These are phyloP conservation scores for Zhengitettix transpicula DNA, from an alignment of 2,888 invertebrate genomes.

Conservation along the genomic window DNA sequence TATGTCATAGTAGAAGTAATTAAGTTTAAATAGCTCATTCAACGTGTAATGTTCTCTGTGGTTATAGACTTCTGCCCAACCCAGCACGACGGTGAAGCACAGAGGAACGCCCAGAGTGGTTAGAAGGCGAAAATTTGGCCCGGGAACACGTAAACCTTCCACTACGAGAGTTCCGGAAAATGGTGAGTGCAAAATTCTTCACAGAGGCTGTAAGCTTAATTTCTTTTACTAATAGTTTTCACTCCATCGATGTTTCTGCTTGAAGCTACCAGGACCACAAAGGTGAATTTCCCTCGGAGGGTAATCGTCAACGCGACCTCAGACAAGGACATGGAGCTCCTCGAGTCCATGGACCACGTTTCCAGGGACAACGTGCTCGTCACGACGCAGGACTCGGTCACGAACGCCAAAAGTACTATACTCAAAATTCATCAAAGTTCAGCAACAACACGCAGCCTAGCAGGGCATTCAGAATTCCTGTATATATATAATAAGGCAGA, in stretches of 20 bases:
- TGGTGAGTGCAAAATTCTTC: neutral
- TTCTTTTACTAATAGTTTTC: neutral
- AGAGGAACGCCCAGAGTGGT: neutral
- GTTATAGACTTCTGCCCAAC: too few relatives aligned
- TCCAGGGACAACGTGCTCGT: neutral
- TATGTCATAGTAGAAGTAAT: too few relatives aligned
- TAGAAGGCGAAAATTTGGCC: neutral
- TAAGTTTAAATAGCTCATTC: too few relatives aligned
- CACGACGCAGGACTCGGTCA: neutral
- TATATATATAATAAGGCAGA: too few relatives aligned
- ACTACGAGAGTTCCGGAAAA: neutral
- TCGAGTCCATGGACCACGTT: constrained; percentile 1
- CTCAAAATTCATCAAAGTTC: too few relatives aligned
- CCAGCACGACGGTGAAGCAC: neutral
- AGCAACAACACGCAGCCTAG: too few relatives aligned
- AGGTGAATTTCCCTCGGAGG: neutral
- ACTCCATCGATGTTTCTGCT: neutral
- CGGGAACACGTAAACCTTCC: neutral
- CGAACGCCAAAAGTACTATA: too few relatives aligned
- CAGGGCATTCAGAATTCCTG: too few relatives aligned
- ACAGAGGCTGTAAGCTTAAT: neutral
- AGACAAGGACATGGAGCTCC: neutral
- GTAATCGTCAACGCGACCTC: neutral
- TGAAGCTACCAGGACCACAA: neutral
- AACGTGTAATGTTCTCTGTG: too few relatives aligned